Evolutionary conservation across 2,113 vertebrate species (phyloP), one percentile per base, ranked within the genome.

Genomic region (Cervus canadensis): DNA sequence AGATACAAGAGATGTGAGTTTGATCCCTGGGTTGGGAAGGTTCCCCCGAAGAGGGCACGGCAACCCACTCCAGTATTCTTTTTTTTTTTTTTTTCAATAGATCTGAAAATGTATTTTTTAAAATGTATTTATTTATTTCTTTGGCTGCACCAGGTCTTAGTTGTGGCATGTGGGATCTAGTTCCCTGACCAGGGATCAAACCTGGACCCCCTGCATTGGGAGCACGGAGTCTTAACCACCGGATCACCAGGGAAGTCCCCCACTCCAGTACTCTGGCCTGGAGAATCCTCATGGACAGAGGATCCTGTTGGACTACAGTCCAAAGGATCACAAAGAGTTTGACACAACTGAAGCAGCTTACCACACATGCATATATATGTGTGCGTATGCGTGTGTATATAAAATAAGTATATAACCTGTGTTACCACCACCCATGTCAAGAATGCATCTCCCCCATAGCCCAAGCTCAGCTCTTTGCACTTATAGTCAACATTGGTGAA

Each of bases 21-120:
- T 0, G 21, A 40, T 13, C n/a, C 19, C 10, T 74, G 5, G 36
- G n/a, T 23, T 40, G n/a, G 10, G 67, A 74, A 74, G 67, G 36
- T 40, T 74, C n/a, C 67, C 67, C 40, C 19, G 36, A 40, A 23
- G 67, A 40, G 36, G n/a, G 67, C 67, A 74, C 0, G 0, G 11
- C 67, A 74, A 40, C 36, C 67, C 67, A 40, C 67, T 74, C n/a
- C 21, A 40, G 19, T 74, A 74, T 74, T 40, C 19, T 40, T 40
- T 71, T 12, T 64, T 40, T 40, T 40, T 5, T 64, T n/a, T n/a
- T 19, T n/a, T n/a, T 9, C 8, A 64, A 36, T 71, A 71, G 36
- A 40, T 71, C n/a, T 40, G 67, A 50, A 50, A 50, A 50, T 50
- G 48, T 50, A 10, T 12, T 71, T 71, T 40, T 1, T 1, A 6